These are phyloP conservation scores for Drosophila teissieri DNA, from an alignment of 1,140 invertebrate species.

Conservation along the genomic window DNA sequence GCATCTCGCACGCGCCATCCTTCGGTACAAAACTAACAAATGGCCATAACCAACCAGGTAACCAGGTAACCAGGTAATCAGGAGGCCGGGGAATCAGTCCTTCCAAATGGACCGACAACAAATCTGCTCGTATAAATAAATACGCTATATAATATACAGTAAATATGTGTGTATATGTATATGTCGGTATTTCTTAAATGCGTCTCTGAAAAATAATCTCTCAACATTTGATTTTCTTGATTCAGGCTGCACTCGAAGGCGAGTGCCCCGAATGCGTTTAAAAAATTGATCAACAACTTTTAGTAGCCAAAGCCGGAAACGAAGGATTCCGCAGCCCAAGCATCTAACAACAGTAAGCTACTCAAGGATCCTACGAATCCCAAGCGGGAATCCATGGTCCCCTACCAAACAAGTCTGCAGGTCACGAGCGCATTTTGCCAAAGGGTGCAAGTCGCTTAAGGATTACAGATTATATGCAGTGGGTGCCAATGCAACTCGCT, in stretches of 20 bases:
- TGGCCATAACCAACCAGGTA: background rate
- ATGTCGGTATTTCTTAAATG: slow-evolving; percentile 73
- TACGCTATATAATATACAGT: slow-evolving; percentile 52
- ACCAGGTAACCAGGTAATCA: background rate
- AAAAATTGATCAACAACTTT: slow-evolving; percentile 58
- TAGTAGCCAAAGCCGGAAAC: slow-evolving; percentile 37
- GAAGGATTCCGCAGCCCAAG: slow-evolving; percentile 17
- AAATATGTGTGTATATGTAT: slow-evolving; percentile 59
- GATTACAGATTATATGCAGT: background rate
- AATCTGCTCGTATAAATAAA: slow-evolving; percentile 58
- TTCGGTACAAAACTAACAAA: slow-evolving; percentile 69
- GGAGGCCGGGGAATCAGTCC: slow-evolving; percentile 12
- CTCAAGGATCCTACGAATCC: slow-evolving; percentile 20
- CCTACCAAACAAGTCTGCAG: slow-evolving; percentile 24
- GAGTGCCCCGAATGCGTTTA: slow-evolving; percentile 24
- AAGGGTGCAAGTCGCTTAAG: slow-evolving; percentile 19
- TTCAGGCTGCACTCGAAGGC: slow-evolving; percentile 43
- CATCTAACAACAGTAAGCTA: slow-evolving; percentile 48
- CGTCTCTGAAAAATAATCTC: slow-evolving; percentile 77
- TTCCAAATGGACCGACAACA: slow-evolving; percentile 52
- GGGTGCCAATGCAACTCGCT: slow-evolving; percentile 1
- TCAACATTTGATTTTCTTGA: slow-evolving; percentile 55
- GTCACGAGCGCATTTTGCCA: slow-evolving; percentile 33
- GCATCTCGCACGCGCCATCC: slow-evolving; percentile 6
- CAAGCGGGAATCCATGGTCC: background rate